Conservation (phyloP, 2,888 invertebrate species). For the Mythimna lalbum region DNA sequence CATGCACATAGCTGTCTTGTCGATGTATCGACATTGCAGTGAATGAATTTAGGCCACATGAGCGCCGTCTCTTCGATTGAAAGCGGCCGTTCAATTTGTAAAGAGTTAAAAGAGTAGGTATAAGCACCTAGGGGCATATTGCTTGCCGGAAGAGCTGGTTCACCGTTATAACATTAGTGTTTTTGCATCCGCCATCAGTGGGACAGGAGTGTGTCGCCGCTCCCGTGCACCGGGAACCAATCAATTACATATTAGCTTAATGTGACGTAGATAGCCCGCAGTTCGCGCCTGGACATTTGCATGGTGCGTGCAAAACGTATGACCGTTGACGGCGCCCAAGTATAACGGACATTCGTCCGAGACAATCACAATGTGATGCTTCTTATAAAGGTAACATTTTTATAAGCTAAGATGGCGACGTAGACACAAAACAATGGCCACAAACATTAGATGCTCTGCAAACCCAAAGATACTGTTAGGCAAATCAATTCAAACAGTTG, state of each 20-base stretch:
- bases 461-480: slow-evolving; percentile 50
- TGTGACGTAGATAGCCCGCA: slow-evolving; percentile 83
- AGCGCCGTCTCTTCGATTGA: slow-evolving; percentile 70
- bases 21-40: slow-evolving; percentile 63
- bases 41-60: slow-evolving; percentile 70
- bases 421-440: slow-evolving; percentile 14
- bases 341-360: slow-evolving; percentile 75
- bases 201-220: slow-evolving; percentile 82
- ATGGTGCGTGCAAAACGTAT: slow-evolving; percentile 76
- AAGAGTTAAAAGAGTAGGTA: slow-evolving; percentile 70
- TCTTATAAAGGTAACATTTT: slow-evolving; percentile 69
- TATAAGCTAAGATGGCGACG: slow-evolving; percentile 10
- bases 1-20: slow-evolving; percentile 65
- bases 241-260: slow-evolving; percentile 90
- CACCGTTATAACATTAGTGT: slow-evolving; percentile 88
- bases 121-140: slow-evolving; percentile 66
- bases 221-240: slow-evolving; percentile 85
- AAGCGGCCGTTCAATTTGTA: slow-evolving; percentile 76
- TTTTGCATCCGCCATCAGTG: slow-evolving; percentile 87
- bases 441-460: slow-evolving; percentile 37
- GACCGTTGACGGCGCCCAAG: slow-evolving; percentile 72
- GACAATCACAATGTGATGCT: slow-evolving; percentile 80
- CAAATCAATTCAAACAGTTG: slow-evolving; percentile 59
- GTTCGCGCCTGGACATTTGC: slow-evolving; percentile 80
- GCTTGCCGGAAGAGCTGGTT: slow-evolving; percentile 76